These are phyloP conservation scores for Amazona guildingii DNA, from an alignment of 2,113 vertebrate species.

Conservation along the genomic window DNA sequence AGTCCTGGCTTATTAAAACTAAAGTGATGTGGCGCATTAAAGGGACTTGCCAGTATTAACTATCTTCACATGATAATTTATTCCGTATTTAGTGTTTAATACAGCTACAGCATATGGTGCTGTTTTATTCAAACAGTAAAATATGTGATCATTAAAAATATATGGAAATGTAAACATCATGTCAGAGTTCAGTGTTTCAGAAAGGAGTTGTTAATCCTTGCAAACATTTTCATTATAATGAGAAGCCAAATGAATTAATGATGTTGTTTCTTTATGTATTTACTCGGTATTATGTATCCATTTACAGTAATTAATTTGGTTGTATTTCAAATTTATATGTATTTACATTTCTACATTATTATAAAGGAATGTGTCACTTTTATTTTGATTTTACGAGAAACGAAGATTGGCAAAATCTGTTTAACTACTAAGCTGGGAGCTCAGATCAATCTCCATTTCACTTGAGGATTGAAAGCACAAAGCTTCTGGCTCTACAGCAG, in stretches of 20 bases:
- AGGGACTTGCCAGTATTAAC: slow-evolving; percentile 7
- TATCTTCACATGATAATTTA: slow-evolving; percentile 18
- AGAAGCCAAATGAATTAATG: neutral
- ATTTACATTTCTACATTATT: slow-evolving; percentile 14
- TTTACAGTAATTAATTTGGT: slow-evolving; percentile 38
- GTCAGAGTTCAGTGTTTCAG: slow-evolving; percentile 37
- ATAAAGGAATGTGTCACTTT: neutral
- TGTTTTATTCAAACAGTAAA: slow-evolving; percentile 34
- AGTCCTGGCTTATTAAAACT: neutral
- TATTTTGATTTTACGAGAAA: slow-evolving; percentile 30
- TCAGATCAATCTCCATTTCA: slow-evolving; percentile 1
- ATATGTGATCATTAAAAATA: slow-evolving; percentile 54
- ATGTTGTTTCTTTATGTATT: slow-evolving; percentile 23
- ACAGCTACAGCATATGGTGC: slow-evolving; percentile 12
- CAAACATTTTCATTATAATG: slow-evolving; percentile 3
- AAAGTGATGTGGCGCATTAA: slow-evolving; percentile 1
- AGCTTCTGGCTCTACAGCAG: slow-evolving; percentile 39
- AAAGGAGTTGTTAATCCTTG: slow-evolving; percentile 33
- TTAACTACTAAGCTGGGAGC: neutral
- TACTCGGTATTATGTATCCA: slow-evolving; percentile 12
- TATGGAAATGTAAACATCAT: slow-evolving; percentile 39
- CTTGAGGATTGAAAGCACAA: slow-evolving; percentile 14
- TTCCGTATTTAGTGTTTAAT: slow-evolving; percentile 11
- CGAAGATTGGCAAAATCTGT: slow-evolving; percentile 24
- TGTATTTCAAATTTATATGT: neutral